Evolutionary conservation across 2,113 vertebrate genomes (phyloP).

Genomic region (Arothron firmamentum): DNA sequence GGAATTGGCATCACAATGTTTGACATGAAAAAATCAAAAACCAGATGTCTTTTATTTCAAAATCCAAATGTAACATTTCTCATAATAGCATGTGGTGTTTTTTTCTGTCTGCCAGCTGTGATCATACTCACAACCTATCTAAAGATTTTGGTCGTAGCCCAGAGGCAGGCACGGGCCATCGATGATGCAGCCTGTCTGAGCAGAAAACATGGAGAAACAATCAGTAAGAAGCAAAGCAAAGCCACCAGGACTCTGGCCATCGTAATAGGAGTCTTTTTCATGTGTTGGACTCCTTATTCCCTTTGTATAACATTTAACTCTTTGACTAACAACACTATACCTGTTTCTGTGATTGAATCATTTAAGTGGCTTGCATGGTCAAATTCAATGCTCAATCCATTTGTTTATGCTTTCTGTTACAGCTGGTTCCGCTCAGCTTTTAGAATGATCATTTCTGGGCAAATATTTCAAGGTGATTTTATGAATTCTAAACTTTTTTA

Average conservation of each 20-base stretch:
- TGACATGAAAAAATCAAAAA: background rate
- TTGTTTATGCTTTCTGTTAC: constrained; percentile 46
- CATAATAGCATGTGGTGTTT: background rate
- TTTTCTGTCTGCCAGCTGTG: background rate
- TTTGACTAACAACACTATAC: background rate
- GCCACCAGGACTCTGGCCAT: no score
- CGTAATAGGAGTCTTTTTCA: constrained; percentile 22
- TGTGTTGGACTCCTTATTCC: constrained; percentile 21
- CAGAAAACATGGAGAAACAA: no score
- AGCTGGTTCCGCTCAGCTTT: constrained; percentile 39
- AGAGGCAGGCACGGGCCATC: constrained; percentile 8
- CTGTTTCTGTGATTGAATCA: constrained; percentile 11
- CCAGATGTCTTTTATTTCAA: constrained; percentile 1
- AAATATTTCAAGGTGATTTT: constrained; percentile 15
- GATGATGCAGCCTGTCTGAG: background rate
- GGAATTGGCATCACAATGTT: background rate
- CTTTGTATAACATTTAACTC: constrained; percentile 6
- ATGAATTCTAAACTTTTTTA: no score
- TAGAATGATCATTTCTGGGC: constrained; percentile 26
- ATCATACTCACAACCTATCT: background rate
- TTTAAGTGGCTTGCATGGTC: constrained; percentile 25
- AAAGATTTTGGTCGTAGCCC: background rate
- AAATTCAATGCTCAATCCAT: constrained; percentile 39
- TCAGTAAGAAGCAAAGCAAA: no score
- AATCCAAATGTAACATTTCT: background rate